These are phyloP conservation scores for Schizopygopsis pylzovi DNA, from an alignment of 2,797 vertebrate genomes.

Conservation along the genomic window DNA sequence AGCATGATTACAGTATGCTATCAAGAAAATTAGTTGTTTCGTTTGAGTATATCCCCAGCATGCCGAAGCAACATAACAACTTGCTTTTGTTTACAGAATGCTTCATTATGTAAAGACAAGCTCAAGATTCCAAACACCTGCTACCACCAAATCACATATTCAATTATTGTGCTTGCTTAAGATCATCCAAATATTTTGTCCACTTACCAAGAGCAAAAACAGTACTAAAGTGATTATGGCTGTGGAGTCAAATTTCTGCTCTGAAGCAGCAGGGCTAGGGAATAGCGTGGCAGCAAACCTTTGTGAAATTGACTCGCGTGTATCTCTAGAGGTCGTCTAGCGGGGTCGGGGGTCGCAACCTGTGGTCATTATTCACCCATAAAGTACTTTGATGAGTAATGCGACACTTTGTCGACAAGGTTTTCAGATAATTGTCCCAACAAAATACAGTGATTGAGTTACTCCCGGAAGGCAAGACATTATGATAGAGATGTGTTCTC, in stretches of 20 bases:
- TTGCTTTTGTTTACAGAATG: conserved; percentile 88
- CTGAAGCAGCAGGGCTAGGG: conserved; percentile 71
- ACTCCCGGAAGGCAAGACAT: conserved; percentile 71
- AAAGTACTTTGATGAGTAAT: conserved; percentile 84
- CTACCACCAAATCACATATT: conserved; percentile 79
- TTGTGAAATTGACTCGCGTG: conserved; percentile 74
- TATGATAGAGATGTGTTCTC: conserved; percentile 70
- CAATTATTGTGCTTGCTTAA: conserved; percentile 85
- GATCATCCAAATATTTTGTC: conserved; percentile 92
- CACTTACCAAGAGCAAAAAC: conserved; percentile 87
- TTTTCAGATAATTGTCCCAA: conserved; percentile 76
- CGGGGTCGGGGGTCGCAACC: conserved; percentile 82
- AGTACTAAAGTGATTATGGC: conserved; percentile 84
- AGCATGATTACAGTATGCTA: conserved; percentile 83
- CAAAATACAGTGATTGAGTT: conserved; percentile 78
- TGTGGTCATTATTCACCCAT: conserved; percentile 78
- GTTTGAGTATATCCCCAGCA: conserved; percentile 76
- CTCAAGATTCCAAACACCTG: conserved; percentile 83
- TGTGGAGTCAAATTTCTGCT: conserved; percentile 81
- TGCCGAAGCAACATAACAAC: conserved; percentile 82
- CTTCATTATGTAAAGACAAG: conserved; percentile 80
- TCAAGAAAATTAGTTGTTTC: conserved; percentile 85
- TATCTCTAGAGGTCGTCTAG: conserved; percentile 76
- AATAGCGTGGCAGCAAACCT: conserved; percentile 66
- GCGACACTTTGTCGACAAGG: conserved; percentile 76